Base-by-base conservation (phyloP, 2,113 vertebrate species). In the Rhinogobius similis region DNA sequence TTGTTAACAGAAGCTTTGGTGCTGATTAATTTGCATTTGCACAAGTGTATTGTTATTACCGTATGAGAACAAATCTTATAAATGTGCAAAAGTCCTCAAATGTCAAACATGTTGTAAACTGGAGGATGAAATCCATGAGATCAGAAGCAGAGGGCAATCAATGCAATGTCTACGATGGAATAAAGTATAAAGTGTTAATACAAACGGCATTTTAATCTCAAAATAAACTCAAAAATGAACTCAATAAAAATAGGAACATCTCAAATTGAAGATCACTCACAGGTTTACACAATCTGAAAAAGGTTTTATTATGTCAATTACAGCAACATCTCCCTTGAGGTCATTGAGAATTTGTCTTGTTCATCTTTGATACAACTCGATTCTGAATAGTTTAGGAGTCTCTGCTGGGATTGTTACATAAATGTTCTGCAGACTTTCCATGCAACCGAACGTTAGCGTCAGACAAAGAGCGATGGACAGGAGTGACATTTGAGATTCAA, bases 391-490 rank as follows among this genome's bases (percentile, higher is more conserved):
- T 82, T 91, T 93, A 94, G 94, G 91, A 96, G 97, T 96, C 89
- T 96, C 94, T 94, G 92, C 95, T 91, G 94, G 94, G 95, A 96
- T 96, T 79, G n/a, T n/a, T n/a, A 96, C 76, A 82, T 72, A n/a
- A 50, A 50, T 73, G 73, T 87, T 86, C 64, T 87, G 76, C 86
- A 81, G 68, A 82, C 86, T 94, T 95, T 94, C 87, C 87, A 89
- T 90, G 93, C 94, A 95, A 96, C 93, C 93, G 95, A 94, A 87
- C 79, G 85, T 94, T 89, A 58, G 3, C 43, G 76, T 72, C 61
- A 27, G 62, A 68, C 67, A 73, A 62, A 41, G 43, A 62, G 67
- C 55, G 32, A 70, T 44, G 29, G 68, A 73, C 56, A 27, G 68
- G 46, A 64, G 21, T 18, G 68, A 68, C 20, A 36, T 58, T 58